Conservation (phyloP, 2,113 vertebrate species). For the Anarhynchus alexandrinus region DNA sequence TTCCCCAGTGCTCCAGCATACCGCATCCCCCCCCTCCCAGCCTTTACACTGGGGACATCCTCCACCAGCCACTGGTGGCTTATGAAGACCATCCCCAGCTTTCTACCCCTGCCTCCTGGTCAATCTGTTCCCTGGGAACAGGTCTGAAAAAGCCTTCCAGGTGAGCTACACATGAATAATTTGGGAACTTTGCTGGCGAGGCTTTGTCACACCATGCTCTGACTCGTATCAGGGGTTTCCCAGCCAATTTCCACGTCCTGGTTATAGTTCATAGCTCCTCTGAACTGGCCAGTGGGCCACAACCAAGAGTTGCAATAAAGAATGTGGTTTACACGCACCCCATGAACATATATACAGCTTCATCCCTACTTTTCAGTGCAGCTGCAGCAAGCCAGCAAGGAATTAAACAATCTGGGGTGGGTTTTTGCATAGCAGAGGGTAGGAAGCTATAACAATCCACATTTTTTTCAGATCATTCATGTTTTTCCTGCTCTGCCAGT, state of each 20-base stretch:
- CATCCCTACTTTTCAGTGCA: accelerated
- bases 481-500: conserved; percentile 2
- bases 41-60: accelerated
- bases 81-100: background rate
- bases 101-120: background rate
- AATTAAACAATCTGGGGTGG: background rate
- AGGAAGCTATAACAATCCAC: background rate
- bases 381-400: background rate
- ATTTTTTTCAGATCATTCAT: conserved; percentile 34
- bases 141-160: background rate
- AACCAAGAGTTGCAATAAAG: background rate
- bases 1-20: background rate
- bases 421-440: background rate
- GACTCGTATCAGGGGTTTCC: background rate
- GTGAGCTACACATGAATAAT: background rate
- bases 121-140: background rate
- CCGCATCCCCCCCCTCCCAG: accelerated
- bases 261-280: background rate
- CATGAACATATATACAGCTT: accelerated
- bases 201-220: background rate
- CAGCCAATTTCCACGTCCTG: background rate
- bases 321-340: accelerated
- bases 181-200: background rate
- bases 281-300: background rate
- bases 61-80: background rate